Evolutionary conservation across 2,113 vertebrate species (phyloP).

Genomic region (Pterophyllum scalare): DNA sequence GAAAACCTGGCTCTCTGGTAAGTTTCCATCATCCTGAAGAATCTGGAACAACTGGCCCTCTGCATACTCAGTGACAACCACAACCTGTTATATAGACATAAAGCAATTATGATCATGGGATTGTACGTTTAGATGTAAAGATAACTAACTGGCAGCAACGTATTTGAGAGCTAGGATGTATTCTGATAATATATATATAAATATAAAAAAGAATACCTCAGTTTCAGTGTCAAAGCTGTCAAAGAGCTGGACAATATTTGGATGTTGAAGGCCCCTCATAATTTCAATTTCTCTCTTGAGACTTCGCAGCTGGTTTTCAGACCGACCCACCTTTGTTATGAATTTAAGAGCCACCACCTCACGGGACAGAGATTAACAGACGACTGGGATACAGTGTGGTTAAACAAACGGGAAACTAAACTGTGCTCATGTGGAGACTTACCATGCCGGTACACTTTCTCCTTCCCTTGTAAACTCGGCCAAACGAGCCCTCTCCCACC

Average conservation of each 20-base stretch:
- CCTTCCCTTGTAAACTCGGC: conserved; percentile 93
- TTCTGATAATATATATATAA: neutral
- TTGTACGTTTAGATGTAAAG: neutral
- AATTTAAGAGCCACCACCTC: conserved; percentile 97
- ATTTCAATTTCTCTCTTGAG: conserved; percentile 94
- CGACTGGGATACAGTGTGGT: neutral
- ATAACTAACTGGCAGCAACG: neutral
- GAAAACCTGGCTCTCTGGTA: conserved; percentile 90
- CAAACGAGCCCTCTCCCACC: conserved; percentile 95
- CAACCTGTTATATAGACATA: conserved; percentile 83
- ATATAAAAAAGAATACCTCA: conserved; percentile 79
- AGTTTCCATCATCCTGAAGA: conserved; percentile 90
- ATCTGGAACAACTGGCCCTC: conserved; percentile 97
- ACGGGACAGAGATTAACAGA: conserved; percentile 3
- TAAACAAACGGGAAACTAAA: neutral
- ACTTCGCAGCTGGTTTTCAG: conserved; percentile 91
- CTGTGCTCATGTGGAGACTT: neutral
- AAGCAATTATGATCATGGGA: neutral
- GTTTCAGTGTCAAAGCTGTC: conserved; percentile 95
- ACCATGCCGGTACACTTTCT: conserved; percentile 89
- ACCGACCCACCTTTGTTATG: conserved; percentile 91
- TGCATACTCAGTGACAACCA: conserved; percentile 95
- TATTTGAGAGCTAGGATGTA: neutral
- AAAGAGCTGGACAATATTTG: conserved; percentile 93
- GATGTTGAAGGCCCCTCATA: conserved; percentile 90